Evolutionary conservation across 2,113 vertebrate genomes (phyloP).

Genomic region (Heloderma charlesbogerti): DNA sequence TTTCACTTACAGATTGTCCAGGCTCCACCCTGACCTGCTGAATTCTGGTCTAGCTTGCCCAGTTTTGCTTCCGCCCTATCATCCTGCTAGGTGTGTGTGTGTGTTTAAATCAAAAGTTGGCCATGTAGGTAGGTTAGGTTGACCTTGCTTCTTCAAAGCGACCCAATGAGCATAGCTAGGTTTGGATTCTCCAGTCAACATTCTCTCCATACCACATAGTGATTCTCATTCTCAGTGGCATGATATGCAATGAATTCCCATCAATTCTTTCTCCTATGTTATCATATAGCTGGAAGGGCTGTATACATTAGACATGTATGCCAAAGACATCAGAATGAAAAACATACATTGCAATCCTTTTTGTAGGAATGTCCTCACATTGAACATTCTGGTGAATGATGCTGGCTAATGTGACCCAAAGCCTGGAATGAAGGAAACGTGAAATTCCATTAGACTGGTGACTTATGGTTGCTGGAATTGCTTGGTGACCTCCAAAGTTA

Average conservation of each 20-base stretch:
- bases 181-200: not conserved
- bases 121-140: not conserved
- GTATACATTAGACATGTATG: not conserved
- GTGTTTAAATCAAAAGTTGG: not conserved
- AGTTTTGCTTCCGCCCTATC: not conserved
- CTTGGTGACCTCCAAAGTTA: conserved; percentile 53
- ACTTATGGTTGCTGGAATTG: conserved; percentile 1
- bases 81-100: not conserved
- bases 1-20: not conserved
- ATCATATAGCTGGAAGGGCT: not conserved
- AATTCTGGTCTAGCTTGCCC: not conserved
- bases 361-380: conserved; percentile 22
- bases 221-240: not conserved
- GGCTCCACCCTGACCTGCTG: not conserved
- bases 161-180: not conserved
- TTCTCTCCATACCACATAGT: not conserved
- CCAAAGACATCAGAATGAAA: conserved; percentile 24
- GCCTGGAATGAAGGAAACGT: conserved; percentile 14
- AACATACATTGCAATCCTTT: not conserved
- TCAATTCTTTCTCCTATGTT: not conserved
- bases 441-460: conserved; percentile 52
- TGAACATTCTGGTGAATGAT: not conserved
- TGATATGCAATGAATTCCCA: not conserved
- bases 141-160: not conserved
- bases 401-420: conserved; percentile 27